Conservation (phyloP, 2,797 vertebrate genomes). For the Clarias pachynema region DNA sequence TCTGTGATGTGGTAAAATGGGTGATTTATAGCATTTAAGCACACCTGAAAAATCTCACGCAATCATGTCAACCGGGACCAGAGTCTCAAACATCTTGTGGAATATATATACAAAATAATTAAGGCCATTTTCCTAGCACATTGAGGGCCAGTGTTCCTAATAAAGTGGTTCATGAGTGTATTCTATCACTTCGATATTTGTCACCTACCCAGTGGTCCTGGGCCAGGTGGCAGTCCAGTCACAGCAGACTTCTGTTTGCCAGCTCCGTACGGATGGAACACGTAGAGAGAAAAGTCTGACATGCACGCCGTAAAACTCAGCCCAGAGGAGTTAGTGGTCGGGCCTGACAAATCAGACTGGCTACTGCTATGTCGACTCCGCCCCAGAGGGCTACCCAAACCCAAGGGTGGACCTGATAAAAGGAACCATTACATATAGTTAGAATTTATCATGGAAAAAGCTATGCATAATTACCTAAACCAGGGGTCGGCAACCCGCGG, state of each 20-base stretch:
- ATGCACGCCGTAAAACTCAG: constrained; percentile 98
- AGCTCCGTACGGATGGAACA: constrained; percentile 97
- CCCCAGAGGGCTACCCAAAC: constrained; percentile 89
- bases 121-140: too few relatives aligned
- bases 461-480: not conserved
- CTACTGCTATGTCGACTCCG: constrained; percentile 95
- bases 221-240: constrained; percentile 86
- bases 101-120: too few relatives aligned
- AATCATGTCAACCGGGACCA: too few relatives aligned
- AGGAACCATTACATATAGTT: not conserved
- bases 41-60: too few relatives aligned
- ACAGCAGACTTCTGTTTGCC: constrained; percentile 95
- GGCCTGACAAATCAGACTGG: constrained; percentile 89
- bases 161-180: not conserved
- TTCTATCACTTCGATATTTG: not conserved
- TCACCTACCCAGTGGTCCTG: constrained; percentile 79
- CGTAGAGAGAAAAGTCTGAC: constrained; percentile 97
- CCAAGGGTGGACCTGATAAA: constrained; percentile 76
- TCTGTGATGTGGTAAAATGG: not conserved
- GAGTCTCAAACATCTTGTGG: too few relatives aligned
- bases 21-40: not conserved
- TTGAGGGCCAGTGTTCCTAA: not conserved
- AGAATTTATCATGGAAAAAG: not conserved
- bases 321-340: constrained; percentile 89
- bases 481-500: not conserved